Percentiles rank a stretch among this genome's conserved stretches.
Evolutionary conservation across 1,140 invertebrate genomes (phyloP).

Genomic region (Leguminivora glycinivorella): DNA sequence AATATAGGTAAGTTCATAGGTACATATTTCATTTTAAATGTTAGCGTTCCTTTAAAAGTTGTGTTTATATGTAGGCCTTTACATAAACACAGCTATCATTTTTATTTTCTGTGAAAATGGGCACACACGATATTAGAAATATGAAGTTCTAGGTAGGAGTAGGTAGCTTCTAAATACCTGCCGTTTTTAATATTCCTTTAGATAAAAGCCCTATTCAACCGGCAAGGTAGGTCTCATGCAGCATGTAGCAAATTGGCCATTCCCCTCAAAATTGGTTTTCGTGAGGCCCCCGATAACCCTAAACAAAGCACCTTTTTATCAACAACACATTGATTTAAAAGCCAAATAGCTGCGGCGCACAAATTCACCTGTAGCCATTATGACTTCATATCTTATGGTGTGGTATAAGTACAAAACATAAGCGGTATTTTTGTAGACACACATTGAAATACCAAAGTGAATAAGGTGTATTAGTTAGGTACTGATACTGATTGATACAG

Average conservation of each 20-base stretch:
- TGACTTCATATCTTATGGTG: background rate
- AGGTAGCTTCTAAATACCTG: too few species aligned
- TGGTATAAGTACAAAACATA: background rate
- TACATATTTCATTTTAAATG: too few species aligned
- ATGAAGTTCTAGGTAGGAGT: too few species aligned
- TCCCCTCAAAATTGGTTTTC: constrained; percentile 16
- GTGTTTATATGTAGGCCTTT: too few species aligned
- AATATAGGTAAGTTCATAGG: too few species aligned
- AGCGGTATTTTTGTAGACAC: background rate
- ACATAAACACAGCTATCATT: too few species aligned
- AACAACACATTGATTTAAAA: constrained; percentile 47
- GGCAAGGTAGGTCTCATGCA: background rate
- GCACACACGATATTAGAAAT: too few species aligned
- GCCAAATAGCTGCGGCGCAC: constrained; percentile 37
- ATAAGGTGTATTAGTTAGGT: background rate
- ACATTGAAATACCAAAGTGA: background rate
- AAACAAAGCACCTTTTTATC: constrained; percentile 34
- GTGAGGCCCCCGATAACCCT: constrained; percentile 32
- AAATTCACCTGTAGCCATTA: constrained; percentile 31
- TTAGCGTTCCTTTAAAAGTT: too few species aligned
- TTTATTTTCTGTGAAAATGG: too few species aligned
- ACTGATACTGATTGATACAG: too few species aligned
- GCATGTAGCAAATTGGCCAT: background rate
- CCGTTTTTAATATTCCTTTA: background rate
- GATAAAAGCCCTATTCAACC: background rate